These are phyloP conservation scores for Limnephilus lunatus DNA, from an alignment of 2,888 invertebrate species.

Conservation along the genomic window DNA sequence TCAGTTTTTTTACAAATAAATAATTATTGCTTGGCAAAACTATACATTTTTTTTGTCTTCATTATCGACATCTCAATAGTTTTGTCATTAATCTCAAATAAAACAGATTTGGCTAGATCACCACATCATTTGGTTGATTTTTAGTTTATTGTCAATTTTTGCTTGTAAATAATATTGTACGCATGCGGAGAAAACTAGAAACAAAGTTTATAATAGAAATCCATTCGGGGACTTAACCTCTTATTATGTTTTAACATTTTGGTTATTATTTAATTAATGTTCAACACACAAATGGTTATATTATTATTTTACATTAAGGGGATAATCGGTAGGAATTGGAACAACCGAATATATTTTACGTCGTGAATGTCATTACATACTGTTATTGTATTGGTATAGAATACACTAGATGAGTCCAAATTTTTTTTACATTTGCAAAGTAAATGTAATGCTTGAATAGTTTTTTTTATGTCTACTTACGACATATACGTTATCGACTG, in stretches of 20 bases:
- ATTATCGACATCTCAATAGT: neutral
- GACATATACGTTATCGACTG: neutral
- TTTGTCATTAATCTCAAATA: neutral
- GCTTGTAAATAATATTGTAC: neutral
- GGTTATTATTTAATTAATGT: conserved; percentile 43
- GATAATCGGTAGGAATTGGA: neutral
- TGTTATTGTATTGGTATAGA: neutral
- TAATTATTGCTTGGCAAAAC: neutral
- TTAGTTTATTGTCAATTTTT: neutral
- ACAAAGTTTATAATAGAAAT: neutral
- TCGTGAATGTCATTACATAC: neutral
- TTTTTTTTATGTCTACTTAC: neutral
- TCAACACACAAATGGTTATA: conserved; percentile 45
- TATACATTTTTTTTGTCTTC: neutral
- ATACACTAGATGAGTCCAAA: neutral
- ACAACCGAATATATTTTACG: neutral
- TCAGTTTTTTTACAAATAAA: neutral
- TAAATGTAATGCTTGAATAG: neutral
- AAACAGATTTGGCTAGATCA: neutral
- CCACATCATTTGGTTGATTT: neutral
- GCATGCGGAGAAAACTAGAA: neutral
- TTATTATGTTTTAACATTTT: conserved; percentile 27
- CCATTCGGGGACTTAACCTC: neutral
- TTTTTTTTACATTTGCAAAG: neutral
- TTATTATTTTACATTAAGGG: conserved; percentile 15